A percentile compares a stretch with the other conserved stretches of the same genome.
phyloP scores from a whole-genome alignment of 2,888 invertebrate species.

The Griposia aprilina region DNA sequence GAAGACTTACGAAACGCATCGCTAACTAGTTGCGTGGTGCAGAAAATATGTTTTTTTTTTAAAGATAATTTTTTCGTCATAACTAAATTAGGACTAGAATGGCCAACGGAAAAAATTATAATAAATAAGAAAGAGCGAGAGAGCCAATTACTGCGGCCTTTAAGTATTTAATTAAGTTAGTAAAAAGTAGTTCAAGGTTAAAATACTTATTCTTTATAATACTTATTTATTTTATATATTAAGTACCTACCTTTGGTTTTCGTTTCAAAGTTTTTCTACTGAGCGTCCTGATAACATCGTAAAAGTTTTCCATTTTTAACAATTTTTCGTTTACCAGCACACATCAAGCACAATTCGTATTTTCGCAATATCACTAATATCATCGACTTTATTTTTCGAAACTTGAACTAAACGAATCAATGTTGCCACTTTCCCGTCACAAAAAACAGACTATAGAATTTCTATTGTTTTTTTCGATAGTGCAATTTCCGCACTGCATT shows the following conservation, averaged over 20 bases:
- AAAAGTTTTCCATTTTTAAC: constrained; percentile 84
- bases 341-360: constrained; percentile 62
- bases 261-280: constrained; percentile 87
- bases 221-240: constrained; percentile 35
- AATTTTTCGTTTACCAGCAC: constrained; percentile 53
- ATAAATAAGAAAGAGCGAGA: constrained; percentile 4
- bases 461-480: constrained; percentile 65
- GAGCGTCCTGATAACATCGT: constrained; percentile 86
- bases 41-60: background rate
- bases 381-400: constrained; percentile 60
- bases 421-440: constrained; percentile 68
- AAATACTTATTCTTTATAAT: background rate
- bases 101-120: background rate
- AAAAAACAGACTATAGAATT: constrained; percentile 57
- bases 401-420: constrained; percentile 52
- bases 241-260: constrained; percentile 78
- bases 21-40: background rate
- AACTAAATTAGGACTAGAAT: too few relatives aligned
- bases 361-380: constrained; percentile 56
- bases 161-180: constrained; percentile 24
- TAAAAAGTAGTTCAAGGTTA: constrained; percentile 43
- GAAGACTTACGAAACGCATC: background rate
- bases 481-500: constrained; percentile 82
- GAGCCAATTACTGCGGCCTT: constrained; percentile 29
- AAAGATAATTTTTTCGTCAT: background rate